Evolutionary conservation across 2,888 invertebrate genomes (phyloP), one percentile per base, ranked within the genome.

Genomic region (Mermis nigrescens): DNA sequence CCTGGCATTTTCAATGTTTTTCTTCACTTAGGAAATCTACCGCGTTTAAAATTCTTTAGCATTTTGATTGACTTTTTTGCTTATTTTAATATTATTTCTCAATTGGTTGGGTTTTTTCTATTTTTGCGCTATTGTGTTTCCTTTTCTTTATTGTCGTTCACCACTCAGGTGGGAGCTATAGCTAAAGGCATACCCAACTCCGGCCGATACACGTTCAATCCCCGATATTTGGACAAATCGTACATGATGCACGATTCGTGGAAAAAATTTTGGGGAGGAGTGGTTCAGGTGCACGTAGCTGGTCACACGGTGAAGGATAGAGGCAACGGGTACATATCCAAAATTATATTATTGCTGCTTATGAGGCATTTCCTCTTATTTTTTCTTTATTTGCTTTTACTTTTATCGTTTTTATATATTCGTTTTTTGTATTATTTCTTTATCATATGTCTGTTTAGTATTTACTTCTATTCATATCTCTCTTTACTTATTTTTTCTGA

Each of bases 111-210:
- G n/a, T n/a, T n/a, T n/a, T n/a, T n/a, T n/a, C n/a, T n/a, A n/a
- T n/a, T 12, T 19, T 38, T 19, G 38, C 38, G 19, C 7, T 12
- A 38, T 38, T 7, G 7, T 12, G 38, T 19, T 38, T 7, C 12
- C 38, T 38, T 12, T 12, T 38, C 12, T 38, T 7, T 19, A 38
- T 19, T 38, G 7, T 19, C 38, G 7, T 7, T 12, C 38, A 38
- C 38, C 19, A 31, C 38, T 29, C 28, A 57, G 57, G 31, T 61
- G 4, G 67, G 66, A 57, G 63, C 61, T 32, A 55, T 68, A 45
- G 68, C 67, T 7, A 63, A 61, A 52, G 64, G 65, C 29, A 58
- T 65, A 24, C 55, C 67, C 3, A 68, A 68, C 60, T 64, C 62
- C 19, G 68, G 68, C 31, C 27, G 57, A 2, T 67, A 68, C 56